phyloP scores from a whole-genome alignment of 64 coral and sea anemone genomes.

The Pocillopora verrucosa region DNA sequence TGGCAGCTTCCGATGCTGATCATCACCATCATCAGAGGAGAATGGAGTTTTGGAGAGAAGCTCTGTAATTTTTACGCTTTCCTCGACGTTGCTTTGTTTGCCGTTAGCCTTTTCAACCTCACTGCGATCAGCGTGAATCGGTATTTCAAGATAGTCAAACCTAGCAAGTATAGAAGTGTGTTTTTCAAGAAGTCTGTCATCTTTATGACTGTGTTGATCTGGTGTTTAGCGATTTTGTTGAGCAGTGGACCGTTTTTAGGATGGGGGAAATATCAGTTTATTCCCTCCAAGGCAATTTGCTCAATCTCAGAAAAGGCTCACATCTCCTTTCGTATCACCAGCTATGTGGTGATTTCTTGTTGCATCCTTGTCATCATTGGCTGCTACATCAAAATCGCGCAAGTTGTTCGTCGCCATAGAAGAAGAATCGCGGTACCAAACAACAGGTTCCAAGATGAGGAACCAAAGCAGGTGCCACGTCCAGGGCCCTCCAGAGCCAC shows the following conservation, averaged over 20 bases:
- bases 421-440: not conserved
- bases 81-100: conserved; percentile 20
- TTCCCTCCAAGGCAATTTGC: conserved; percentile 3
- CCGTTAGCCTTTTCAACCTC: not conserved
- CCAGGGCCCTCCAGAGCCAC: not conserved
- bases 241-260: conserved; percentile 11
- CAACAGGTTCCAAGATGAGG: not conserved
- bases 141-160: conserved; percentile 36
- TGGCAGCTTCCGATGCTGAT: conserved; percentile 2
- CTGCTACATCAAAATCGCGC: conserved; percentile 15
- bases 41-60: not conserved
- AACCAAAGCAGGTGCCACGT: not conserved
- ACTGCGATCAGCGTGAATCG: conserved; percentile 25
- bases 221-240: conserved; percentile 6
- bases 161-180: not conserved
- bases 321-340: conserved; percentile 1
- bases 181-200: conserved; percentile 15
- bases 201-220: not conserved
- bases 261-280: conserved; percentile 24
- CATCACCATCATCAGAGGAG: conserved; percentile 1
- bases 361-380: not conserved
- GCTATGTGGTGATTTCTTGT: not conserved
- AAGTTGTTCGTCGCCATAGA: not conserved
- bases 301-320: conserved; percentile 8
- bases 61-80: conserved; percentile 24